phyloP scores from a whole-genome alignment of 2,797 vertebrate species.

The Mallotus villosus region DNA sequence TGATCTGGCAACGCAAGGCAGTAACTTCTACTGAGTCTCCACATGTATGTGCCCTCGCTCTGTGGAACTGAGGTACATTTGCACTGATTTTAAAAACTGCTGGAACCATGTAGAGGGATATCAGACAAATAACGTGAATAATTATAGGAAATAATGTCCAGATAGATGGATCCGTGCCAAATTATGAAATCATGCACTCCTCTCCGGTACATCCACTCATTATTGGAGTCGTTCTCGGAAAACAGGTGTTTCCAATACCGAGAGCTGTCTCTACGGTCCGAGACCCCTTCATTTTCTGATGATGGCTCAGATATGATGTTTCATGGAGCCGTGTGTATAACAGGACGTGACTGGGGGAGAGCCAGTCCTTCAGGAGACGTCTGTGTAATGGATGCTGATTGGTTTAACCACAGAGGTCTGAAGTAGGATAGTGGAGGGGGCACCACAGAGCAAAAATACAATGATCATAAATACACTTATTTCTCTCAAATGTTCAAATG shows the following conservation, averaged over 20 bases:
- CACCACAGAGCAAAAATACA: constrained; percentile 46
- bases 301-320: constrained; percentile 79
- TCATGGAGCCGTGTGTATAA: constrained; percentile 64
- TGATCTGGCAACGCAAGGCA: constrained; percentile 37
- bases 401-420: constrained; percentile 57
- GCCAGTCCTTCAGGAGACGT: constrained; percentile 61
- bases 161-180: constrained; percentile 68
- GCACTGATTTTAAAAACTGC: constrained; percentile 44
- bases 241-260: constrained; percentile 81
- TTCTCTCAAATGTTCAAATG: constrained; percentile 44
- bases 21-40: constrained; percentile 25
- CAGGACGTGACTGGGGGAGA: constrained; percentile 71
- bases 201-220: constrained; percentile 66
- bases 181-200: constrained; percentile 75
- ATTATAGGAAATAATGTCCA: constrained; percentile 76
- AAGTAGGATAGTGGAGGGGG: constrained; percentile 43
- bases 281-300: constrained; percentile 61
- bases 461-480: constrained; percentile 51
- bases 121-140: constrained; percentile 66
- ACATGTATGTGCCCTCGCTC: constrained; percentile 18
- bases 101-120: constrained; percentile 41
- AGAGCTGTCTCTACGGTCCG: constrained; percentile 57
- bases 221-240: constrained; percentile 68
- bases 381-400: constrained; percentile 80
- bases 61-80: constrained; percentile 42